Evolutionary conservation across 2,888 invertebrate genomes (phyloP).

Genomic region (Physocephala rufipes): DNA sequence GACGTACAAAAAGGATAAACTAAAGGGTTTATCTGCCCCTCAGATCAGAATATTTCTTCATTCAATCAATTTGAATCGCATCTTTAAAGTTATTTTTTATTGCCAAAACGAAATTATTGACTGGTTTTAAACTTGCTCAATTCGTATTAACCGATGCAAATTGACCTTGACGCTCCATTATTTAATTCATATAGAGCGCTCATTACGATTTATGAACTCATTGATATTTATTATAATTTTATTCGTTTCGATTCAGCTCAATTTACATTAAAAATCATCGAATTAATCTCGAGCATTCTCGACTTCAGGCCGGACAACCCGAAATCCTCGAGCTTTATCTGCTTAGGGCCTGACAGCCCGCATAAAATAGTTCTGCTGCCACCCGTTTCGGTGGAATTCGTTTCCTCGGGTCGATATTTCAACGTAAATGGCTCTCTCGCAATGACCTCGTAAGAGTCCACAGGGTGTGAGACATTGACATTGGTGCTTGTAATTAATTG

Average conservation of each 20-base stretch:
- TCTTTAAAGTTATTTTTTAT: background rate
- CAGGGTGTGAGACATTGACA: conserved; percentile 41
- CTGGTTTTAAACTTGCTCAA: background rate
- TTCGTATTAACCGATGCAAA: background rate
- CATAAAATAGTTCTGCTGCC: too few species aligned
- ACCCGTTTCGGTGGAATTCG: too few species aligned
- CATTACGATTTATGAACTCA: conserved; percentile 24
- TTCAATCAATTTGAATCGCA: background rate
- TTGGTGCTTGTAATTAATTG: conserved; percentile 18
- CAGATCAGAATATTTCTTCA: background rate
- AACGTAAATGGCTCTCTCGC: too few species aligned
- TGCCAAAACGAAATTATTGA: background rate
- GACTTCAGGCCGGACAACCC: too few species aligned
- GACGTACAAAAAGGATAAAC: too few species aligned
- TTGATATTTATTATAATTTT: conserved; percentile 26
- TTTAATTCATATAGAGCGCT: background rate
- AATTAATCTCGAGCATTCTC: too few species aligned
- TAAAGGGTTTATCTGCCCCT: background rate
- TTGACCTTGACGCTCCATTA: background rate
- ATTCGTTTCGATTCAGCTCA: conserved; percentile 23
- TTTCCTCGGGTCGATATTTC: too few species aligned
- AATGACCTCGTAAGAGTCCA: too few species aligned
- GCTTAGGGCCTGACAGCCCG: too few species aligned
- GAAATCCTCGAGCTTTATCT: too few species aligned
- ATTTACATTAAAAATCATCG: conserved; percentile 12